Evolutionary conservation across 2,113 vertebrate species (phyloP).

Genomic region (Etia nguti): DNA sequence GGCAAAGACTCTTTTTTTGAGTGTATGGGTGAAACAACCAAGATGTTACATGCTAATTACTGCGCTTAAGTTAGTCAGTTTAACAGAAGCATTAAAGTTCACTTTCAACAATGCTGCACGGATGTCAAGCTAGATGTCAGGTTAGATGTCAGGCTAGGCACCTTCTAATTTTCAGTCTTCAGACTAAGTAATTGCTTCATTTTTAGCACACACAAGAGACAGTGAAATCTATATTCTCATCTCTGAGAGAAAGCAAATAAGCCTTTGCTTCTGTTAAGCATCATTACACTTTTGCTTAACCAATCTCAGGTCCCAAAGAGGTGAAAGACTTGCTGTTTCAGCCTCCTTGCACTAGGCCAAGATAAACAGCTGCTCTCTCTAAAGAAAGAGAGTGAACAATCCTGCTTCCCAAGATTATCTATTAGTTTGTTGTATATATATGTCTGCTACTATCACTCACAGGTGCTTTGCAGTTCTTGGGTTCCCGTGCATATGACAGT

Average conservation of each 20-base stretch:
- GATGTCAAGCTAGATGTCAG: not conserved
- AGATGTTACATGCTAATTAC: not conserved
- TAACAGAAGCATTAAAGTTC: not conserved
- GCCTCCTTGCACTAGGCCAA: not conserved
- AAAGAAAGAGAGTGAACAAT: not conserved
- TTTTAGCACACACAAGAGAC: not conserved
- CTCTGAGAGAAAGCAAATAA: not conserved
- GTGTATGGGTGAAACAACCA: not conserved
- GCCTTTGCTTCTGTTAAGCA: not conserved
- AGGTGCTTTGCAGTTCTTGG: conserved; percentile 84
- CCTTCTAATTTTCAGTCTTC: not conserved
- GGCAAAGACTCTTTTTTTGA: not conserved
- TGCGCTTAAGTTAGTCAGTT: not conserved
- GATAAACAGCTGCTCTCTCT: not conserved
- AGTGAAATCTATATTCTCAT: not conserved
- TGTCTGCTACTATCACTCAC: conserved; percentile 70
- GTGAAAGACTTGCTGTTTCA: not conserved
- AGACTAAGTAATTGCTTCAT: not conserved
- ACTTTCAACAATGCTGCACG: not conserved
- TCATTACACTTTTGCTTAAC: not conserved
- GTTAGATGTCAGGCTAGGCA: not conserved
- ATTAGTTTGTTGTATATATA: not conserved
- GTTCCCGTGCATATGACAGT: conserved; percentile 90
- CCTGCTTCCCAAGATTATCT: not conserved
- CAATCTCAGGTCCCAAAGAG: not conserved